Conservation (phyloP, 2,113 vertebrate species). For the Protomyctophum bolini region DNA sequence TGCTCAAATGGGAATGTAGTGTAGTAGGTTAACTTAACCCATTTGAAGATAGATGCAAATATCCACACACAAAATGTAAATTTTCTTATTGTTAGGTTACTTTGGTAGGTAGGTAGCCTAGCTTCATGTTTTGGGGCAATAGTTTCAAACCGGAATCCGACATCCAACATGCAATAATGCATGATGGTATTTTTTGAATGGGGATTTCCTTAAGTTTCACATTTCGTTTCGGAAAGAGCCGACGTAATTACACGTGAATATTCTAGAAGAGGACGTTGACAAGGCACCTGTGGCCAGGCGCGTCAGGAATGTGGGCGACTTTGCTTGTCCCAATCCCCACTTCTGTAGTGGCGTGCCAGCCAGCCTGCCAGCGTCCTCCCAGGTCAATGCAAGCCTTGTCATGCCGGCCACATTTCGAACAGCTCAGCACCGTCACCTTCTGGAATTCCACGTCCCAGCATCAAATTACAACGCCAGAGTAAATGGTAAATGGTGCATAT, state of each 20-base stretch:
- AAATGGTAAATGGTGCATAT: too few species aligned
- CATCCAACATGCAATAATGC: not conserved
- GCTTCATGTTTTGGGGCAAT: not conserved
- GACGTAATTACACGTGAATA: not conserved
- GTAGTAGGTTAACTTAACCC: too few species aligned
- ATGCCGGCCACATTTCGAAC: conserved; percentile 1
- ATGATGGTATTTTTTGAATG: conserved; percentile 28
- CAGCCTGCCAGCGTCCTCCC: not conserved
- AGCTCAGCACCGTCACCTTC: not conserved
- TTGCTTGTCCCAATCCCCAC: too few species aligned
- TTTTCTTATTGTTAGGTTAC: not conserved
- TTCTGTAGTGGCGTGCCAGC: too few species aligned
- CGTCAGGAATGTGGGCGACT: conserved; percentile 33
- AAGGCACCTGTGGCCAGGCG: conserved; percentile 13
- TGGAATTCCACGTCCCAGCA: conserved; percentile 6
- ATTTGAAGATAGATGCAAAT: too few species aligned
- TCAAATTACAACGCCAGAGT: conserved; percentile 1
- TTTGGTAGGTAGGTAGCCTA: not conserved
- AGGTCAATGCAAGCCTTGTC: conserved; percentile 39
- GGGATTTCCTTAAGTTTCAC: conserved; percentile 50
- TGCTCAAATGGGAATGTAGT: not conserved
- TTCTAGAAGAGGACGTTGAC: conserved; percentile 21
- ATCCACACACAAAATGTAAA: not conserved
- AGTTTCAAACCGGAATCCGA: conserved; percentile 54
- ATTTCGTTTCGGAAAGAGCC: conserved; percentile 6